Evolutionary conservation across 2,797 vertebrate species (phyloP), one percentile per base, ranked within the genome.

Genomic region (Potorous gilbertii): DNA sequence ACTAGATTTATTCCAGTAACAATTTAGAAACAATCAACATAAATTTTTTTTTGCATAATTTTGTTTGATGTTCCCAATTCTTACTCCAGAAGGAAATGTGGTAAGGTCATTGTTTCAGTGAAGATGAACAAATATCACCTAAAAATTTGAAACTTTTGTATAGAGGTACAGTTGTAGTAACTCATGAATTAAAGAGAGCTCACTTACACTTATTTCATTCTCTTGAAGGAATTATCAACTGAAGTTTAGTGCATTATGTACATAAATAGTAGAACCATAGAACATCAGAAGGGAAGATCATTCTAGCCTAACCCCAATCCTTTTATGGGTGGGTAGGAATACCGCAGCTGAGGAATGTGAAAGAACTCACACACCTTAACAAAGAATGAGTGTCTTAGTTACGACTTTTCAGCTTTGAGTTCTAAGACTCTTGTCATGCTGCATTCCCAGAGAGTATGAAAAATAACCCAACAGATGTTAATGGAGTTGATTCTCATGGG

Each of bases 121-220:
- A 66, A 5, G 10, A 74, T 87, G 52, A 94, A 95, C 57, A 59
- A 92, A 91, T 2, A 81, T 52, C 56, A 90, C 55, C 55, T 59
- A 94, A 62, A 74, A 56, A 90, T 46, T 74, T 50, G 13, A 90
- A 93, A n/a, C 52, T 91, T 16, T 27, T 59, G 16, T 90, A 46
- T 95, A 11, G 12, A 57, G 16, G 10, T n/a, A 1, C 46, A 34
- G 13, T 34, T 66, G 31, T 27, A 93, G 46, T 46, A 94, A 56
- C 56, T 93, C 62, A 90, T 66, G 52, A 40, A 56, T 90, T 93
- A 91, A 16, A 93, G 46, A 54, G 94, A 74, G 16, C 57, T 95
- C 55, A 87, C 94, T n/a, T 91, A 56, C 91, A 91, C 91, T n/a
- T 93, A 46, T 62, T 91, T 87, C 90, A 56, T 56, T 96, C 56